Evolutionary conservation across 1,140 invertebrate species (phyloP).

Genomic region (Maconellicoccus hirsutus): DNA sequence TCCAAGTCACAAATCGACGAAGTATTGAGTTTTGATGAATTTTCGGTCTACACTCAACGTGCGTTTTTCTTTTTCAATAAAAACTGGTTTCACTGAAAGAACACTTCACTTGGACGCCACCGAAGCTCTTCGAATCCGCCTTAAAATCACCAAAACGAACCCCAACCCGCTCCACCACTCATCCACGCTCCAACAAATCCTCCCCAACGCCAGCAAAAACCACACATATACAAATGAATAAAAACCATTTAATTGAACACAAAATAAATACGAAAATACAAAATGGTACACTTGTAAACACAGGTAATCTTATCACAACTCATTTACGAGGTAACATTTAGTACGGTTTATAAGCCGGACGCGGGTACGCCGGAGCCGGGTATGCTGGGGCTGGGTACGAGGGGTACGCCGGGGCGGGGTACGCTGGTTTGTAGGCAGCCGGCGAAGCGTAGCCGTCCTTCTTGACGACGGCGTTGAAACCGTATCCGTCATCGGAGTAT

Average conservation of each 20-base stretch:
- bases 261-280: background rate
- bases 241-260: constrained; percentile 9
- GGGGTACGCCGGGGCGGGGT: constrained; percentile 1
- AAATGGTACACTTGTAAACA: background rate
- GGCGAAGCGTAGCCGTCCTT: constrained; percentile 26
- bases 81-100: too few species aligned
- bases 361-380: constrained; percentile 21
- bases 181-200: too few species aligned
- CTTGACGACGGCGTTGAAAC: constrained; percentile 31
- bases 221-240: background rate
- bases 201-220: too few species aligned
- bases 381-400: constrained; percentile 24
- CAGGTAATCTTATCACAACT: background rate
- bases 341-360: constrained; percentile 18
- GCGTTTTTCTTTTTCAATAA: too few species aligned
- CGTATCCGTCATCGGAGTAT: constrained; percentile 42
- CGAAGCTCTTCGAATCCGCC: too few species aligned
- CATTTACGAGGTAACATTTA: background rate
- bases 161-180: too few species aligned
- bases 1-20: too few species aligned
- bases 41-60: too few species aligned
- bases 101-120: too few species aligned
- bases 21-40: too few species aligned
- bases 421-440: constrained; percentile 30
- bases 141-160: too few species aligned